Conservation (phyloP, 1,140 invertebrate genomes). For the Zaprionus ornatus region DNA sequence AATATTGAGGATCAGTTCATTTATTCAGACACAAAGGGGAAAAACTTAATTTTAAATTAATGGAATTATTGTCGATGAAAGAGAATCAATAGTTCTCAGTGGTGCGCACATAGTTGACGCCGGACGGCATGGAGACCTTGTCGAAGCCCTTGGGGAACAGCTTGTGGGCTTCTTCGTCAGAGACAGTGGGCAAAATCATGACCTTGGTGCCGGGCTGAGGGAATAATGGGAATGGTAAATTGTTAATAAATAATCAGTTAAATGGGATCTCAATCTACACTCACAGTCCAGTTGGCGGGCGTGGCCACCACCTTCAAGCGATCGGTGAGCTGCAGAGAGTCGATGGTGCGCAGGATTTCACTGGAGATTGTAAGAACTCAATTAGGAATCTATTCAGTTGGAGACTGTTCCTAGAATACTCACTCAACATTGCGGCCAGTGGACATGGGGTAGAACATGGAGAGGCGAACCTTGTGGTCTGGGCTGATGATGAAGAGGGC, state of each 20-base stretch:
- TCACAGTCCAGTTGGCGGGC: slow-evolving; percentile 94
- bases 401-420: slow-evolving; percentile 78
- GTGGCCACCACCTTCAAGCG: slow-evolving; percentile 90
- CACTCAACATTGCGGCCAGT: slow-evolving; percentile 96
- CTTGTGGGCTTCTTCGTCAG: slow-evolving; percentile 88
- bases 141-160: slow-evolving; percentile 90
- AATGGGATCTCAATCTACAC: slow-evolving; percentile 58
- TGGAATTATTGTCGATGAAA: background rate
- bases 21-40: background rate
- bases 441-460: slow-evolving; percentile 95
- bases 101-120: slow-evolving; percentile 91
- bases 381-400: background rate
- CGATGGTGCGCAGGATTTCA: slow-evolving; percentile 94
- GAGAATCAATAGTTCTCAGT: slow-evolving; percentile 87
- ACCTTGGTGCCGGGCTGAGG: slow-evolving; percentile 90
- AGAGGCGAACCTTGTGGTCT: slow-evolving; percentile 91
- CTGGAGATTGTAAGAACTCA: slow-evolving; percentile 85
- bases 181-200: slow-evolving; percentile 92
- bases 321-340: slow-evolving; percentile 93
- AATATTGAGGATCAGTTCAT: background rate
- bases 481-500: slow-evolving; percentile 95
- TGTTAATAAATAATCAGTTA: background rate
- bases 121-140: slow-evolving; percentile 90
- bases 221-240: background rate
- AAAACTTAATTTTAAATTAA: background rate